These are phyloP conservation scores for Acanthosepion lycidas DNA, from an alignment of 2,888 invertebrate species.

Conservation along the genomic window DNA sequence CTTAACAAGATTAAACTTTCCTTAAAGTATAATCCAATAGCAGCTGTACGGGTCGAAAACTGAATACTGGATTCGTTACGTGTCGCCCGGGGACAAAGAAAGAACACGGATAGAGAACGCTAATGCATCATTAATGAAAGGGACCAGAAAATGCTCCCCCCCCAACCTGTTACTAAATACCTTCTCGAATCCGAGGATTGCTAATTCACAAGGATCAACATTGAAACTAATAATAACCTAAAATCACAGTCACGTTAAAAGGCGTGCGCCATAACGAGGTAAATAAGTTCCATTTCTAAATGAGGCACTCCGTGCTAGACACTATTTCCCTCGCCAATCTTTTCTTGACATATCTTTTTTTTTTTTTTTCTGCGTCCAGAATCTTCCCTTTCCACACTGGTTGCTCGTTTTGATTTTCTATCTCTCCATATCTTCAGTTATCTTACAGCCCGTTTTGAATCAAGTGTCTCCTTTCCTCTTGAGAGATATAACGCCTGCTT, in stretches of 20 bases:
- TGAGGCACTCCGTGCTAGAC: not conserved
- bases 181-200: not conserved
- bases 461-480: not conserved
- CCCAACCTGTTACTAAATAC: not conserved
- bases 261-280: not conserved
- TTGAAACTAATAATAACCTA: not conserved
- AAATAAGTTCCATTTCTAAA: not conserved
- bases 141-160: not conserved
- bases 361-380: not conserved
- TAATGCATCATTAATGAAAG: not conserved
- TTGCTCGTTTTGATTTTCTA: not conserved
- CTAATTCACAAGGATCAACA: not conserved
- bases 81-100: not conserved
- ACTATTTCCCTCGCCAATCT: not conserved
- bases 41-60: not conserved
- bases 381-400: not conserved
- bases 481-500: not conserved
- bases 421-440: not conserved
- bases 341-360: not conserved
- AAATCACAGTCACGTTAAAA: not conserved
- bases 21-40: not conserved
- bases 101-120: not conserved
- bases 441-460: not conserved
- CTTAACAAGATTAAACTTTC: not conserved
- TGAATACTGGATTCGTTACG: conserved; percentile 9